Evolutionary conservation across 1,140 invertebrate species (phyloP).

Genomic region (Hermatobates lingyangjiaoensis): DNA sequence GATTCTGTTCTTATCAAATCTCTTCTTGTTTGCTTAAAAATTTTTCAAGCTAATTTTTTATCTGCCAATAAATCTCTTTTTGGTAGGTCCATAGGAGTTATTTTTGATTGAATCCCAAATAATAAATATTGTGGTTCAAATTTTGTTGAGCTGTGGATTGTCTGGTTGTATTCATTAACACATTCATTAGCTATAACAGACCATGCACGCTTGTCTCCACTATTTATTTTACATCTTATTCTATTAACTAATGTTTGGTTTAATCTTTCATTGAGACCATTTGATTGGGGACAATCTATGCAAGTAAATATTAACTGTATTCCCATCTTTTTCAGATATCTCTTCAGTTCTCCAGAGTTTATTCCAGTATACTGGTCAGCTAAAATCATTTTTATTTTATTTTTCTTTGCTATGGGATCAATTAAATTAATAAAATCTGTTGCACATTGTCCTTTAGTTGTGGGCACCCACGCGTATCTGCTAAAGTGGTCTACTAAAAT

Average conservation of each 20-base stretch:
- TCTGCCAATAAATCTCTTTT: no score
- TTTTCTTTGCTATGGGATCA: slow-evolving; percentile 3
- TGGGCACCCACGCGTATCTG: background rate
- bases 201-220: slow-evolving; percentile 14
- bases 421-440: background rate
- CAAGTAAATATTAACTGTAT: background rate
- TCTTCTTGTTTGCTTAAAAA: no score
- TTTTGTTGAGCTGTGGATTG: slow-evolving; percentile 14
- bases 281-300: slow-evolving; percentile 6
- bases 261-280: slow-evolving; percentile 6
- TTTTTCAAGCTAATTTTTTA: no score
- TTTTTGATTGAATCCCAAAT: slow-evolving; percentile 3
- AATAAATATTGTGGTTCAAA: slow-evolving; percentile 16
- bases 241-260: slow-evolving; percentile 13
- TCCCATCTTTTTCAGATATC: background rate
- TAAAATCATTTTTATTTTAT: background rate
- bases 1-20: no score
- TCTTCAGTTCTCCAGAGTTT: background rate
- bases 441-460: slow-evolving; percentile 1
- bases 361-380: slow-evolving; percentile 2
- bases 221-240: slow-evolving; percentile 13
- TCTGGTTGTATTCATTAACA: slow-evolving; percentile 15
- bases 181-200: slow-evolving; percentile 14
- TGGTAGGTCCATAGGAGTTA: background rate
- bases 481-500: slow-evolving; percentile 10